Base-by-base conservation (phyloP, 2,888 invertebrate genomes). In the Eueremaeus valkanovi region DNA sequence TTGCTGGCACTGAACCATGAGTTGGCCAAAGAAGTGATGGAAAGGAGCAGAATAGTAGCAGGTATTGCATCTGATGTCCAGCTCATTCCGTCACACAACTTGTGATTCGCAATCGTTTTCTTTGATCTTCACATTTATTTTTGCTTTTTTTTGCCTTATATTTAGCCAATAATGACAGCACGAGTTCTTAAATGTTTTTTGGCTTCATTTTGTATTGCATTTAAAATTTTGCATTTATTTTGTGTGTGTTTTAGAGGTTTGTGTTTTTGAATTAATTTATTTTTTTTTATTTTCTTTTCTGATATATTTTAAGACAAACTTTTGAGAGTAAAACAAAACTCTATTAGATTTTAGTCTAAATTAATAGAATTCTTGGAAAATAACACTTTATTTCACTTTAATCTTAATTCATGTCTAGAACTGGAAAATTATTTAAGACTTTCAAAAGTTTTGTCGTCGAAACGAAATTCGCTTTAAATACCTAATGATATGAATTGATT, bases 21-120 rank as follows among this genome's bases (percentile, higher is more conserved):
- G 81, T 87, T 95, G 81, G 95, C 95, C 77, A 91, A 92, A 84
- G 83, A 84, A 78, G 95, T 95, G 81, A 95, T 93, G 87, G 92
- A 93, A 85, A 93, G 92, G 88, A 94, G 93, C 86, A 93, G 93
- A 87, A 91, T 93, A 83, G 93, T 94, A 81, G 95, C 95, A 85
- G 95, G 95, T 95, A 88, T 45, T n/a, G 3, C 58, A 49, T n/a
- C n/a, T 49, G 21, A 16, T 9, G 3, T n/a, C 11, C 42, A 24
- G 5, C 18, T 55, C 31, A 63, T 33, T 8, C n/a, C 61, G 13
- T 18, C 33, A 1, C 21, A 33, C n/a, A 31, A 29, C 3, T 11
- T 11, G 1, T 49, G 16, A 13, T 5, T 18, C 3, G 5, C 18
- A n/a, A 29, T 29, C 58, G 16, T 29, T 29, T 11, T 31, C n/a